Conservation (phyloP, 2,888 invertebrate genomes). For the Itoplectis maculator region DNA sequence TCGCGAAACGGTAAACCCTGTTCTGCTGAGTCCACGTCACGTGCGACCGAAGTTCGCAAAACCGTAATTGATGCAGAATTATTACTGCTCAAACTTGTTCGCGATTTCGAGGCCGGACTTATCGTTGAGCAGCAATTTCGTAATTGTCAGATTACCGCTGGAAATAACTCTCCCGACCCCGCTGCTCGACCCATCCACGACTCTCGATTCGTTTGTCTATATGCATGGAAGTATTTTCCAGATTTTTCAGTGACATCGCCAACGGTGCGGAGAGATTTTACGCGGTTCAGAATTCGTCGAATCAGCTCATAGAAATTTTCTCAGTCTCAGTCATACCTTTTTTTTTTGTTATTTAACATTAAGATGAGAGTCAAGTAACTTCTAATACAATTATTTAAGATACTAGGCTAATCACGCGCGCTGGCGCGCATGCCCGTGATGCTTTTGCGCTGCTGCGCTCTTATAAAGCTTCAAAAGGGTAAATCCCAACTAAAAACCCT, state of each 20-base stretch:
- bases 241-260: background rate
- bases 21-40: slow-evolving; percentile 49
- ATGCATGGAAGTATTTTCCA: slow-evolving; percentile 21
- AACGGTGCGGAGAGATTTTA: slow-evolving; percentile 12
- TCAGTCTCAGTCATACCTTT: background rate
- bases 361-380: no score
- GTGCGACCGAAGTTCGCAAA: slow-evolving; percentile 51
- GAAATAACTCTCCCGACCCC: slow-evolving; percentile 36
- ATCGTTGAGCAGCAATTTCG: slow-evolving; percentile 52
- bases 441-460: no score
- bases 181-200: background rate
- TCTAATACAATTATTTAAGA: no score
- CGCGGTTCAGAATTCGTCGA: background rate
- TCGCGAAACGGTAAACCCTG: slow-evolving; percentile 20
- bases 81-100: slow-evolving; percentile 56
- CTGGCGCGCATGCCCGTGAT: no score
- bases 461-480: no score
- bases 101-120: slow-evolving; percentile 54
- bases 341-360: no score
- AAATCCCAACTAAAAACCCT: no score
- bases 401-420: no score
- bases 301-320: background rate
- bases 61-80: slow-evolving; percentile 60
- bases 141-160: slow-evolving; percentile 61
- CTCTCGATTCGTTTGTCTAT: slow-evolving; percentile 40